Base-by-base conservation (phyloP, 2,797 vertebrate genomes). In the Antennarius maculatus region DNA sequence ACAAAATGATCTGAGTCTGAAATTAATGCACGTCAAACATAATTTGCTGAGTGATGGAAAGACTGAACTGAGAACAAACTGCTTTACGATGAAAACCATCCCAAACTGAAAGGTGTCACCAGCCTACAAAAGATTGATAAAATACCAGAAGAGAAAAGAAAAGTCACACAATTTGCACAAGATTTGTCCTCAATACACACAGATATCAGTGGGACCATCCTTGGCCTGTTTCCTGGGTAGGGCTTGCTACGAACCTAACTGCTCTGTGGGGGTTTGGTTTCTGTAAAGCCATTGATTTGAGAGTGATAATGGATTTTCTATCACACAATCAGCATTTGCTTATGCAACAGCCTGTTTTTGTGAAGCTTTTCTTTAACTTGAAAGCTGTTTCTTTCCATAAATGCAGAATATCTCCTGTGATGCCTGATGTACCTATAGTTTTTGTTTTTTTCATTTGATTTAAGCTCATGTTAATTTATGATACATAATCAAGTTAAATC, bases 151-250 rank as follows among this genome's bases (percentile, higher is more conserved):
- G 23, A 56, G 66, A 47, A 17, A 50, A 14, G 61, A 49, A 48
- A 61, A 16, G 29, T 61, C 74, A 84, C 65, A 67, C 60, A 79
- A 81, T 78, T 65, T 55, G 10, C 7, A 39, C 61, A 64, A 69
- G 37, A 17, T 61, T 59, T 59, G 54, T 56, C 59, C 76, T 56
- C 76, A 89, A 84, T 87, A 86, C 78, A 82, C 86, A 75, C 72
- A 61, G 29, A 57, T 52, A 74, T 59, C 66, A 65, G 23, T 43
- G 52, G 64, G 79, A 74, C 82, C 79, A 77, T 81, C 83, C 81
- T 70, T 50, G 41, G 56, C 54, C 80, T 75, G 66, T 79, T 85
- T 89, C 86, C 88, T 87, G 76, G 47, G 63, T 34, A 69, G 60
- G 53, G 67, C 66, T 54, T 66, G 71, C 69, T 58, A 57, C 55